Base-by-base conservation (phyloP, 2,113 vertebrate genomes). In the Noctilio leporinus region DNA sequence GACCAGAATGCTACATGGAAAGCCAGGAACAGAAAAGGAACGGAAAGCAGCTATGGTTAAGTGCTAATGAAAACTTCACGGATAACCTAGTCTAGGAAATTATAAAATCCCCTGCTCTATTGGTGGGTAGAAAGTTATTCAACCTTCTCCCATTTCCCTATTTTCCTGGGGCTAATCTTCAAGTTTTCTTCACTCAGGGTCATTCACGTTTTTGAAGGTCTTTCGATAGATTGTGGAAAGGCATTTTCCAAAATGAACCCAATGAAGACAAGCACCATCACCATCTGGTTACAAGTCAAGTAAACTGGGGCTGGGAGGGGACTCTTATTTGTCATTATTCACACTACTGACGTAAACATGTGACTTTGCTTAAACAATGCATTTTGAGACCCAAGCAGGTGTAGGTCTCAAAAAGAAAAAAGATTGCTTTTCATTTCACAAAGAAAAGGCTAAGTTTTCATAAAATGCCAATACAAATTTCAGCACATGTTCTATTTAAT, bases 381-480 rank as follows among this genome's bases (percentile, higher is more conserved):
- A 62, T 87, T 94, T 59, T 84, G 20, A 87, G 51, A 65, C 2
- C 17, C 40, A 88, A 83, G 11, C 8, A 92, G 93, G 47, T 80
- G 7, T 51, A 93, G 70, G 76, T 78, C 28, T 82, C 24, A 69
- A 93, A 85, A 22, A 94, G 26, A 19, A 92, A 67, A 72, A 90
- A 75, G 10, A 55, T 53, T 30, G 51, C 55, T 10, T 86, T 89
- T 72, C 8, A 30, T 83, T 93, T 77, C 87, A 89, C 55, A 89
- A 83, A 85, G 7, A 35, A 73, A 91, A 93, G 8, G 14, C 35
- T 55, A 93, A 72, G 67, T 3, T 62, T 91, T 43, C 6, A 15
- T 40, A 90, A 93, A 84, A 92, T 91, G n/a, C 30, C 59, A 86
- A 26, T 38, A 86, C 26, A 80, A 81, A 75, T 73, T 81, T 75